Evolutionary conservation across 2,888 invertebrate species (phyloP), one percentile per base, ranked within the genome.

Genomic region (Phengaris alcon): DNA sequence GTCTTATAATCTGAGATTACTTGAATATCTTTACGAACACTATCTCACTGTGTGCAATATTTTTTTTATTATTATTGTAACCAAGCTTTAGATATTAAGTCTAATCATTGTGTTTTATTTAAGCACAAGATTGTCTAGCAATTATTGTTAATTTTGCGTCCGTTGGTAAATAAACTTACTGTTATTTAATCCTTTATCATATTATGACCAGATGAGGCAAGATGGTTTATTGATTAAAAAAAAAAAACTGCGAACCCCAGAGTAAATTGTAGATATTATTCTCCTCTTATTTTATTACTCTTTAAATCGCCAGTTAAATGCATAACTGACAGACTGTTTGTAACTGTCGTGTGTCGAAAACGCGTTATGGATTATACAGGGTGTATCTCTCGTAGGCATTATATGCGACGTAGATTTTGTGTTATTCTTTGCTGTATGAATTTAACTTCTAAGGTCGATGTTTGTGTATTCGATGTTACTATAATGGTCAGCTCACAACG

Each of bases 321-420:
- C 64, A 64, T 12, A 64, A 64, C 12, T 10, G 12, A 52, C 52
- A 59, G 64, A 44, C 35, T 64, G 64, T 64, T 64, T 15, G 15
- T 15, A n/a, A 22, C 10, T 64, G 64, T 44, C 82, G 82, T 88
- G 87, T 88, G 87, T 86, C 84, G 80, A 83, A 35, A 88, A 85
- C 84, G 84, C 87, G 85, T 89, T 88, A 90, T 91, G 91, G 91
- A 90, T 89, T 84, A 89, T 84, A 92, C 93, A 93, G 93, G 93
- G 93, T 93, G 90, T 86, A 87, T 82, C 79, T 86, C 85, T 87
- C 85, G 84, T 92, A 92, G 90, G 88, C 90, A 90, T 90, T 86
- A 82, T 84, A 85, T 86, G 89, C 88, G 83, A 79, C 80, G 76
- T 76, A 76, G 76, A 73, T 54, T 76, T 77, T 78, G 70, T 75